Evolutionary conservation across 1,140 invertebrate genomes (phyloP), one percentile per base, ranked within the genome.

Genomic region (Halictus rubicundus): DNA sequence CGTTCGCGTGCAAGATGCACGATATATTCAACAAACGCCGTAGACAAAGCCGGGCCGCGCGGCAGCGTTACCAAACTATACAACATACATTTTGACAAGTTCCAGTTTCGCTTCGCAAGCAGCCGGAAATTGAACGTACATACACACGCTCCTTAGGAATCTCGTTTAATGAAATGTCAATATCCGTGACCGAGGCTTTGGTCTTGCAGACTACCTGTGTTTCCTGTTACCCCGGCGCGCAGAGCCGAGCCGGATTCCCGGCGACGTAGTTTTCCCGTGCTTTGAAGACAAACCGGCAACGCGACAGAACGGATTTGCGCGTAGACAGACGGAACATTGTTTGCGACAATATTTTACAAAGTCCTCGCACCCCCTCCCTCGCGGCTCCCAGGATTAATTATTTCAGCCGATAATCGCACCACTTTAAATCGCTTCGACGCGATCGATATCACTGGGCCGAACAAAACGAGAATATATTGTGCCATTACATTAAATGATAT

Each of bases 101-200:
- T 68, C 46, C 61, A 68, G 83, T 81, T 85, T 54, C 78, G 78
- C 78, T 70, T 84, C 68, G 78, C 63, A 65, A 76, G 70, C 54
- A 75, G 72, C 54, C 74, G 72, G 73, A 83, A 85, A 85, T 73
- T 70, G 72, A 64, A 85, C 83, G 73, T 80, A 74, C 83, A 77
- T 85, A 80, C 83, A 79, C 82, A 85, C 72, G 82, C 68, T 69
- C 49, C 68, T 75, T 78, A 84, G 82, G 73, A 85, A 84, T 84
- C 82, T 80, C 68, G 78, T 84, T 85, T 85, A 85, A 85, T 85
- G 78, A 84, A 85, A 85, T 85, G 83, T 85, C 83, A 85, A 85
- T 85, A 85, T 71, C 66, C 83, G 68, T 70, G 78, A 80, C 71
- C 82, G 69, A 74, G 83, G 78, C 83, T 85, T 80, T 84, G 83